Evolutionary conservation across 2,113 vertebrate species (phyloP), one percentile per base, ranked within the genome.

Genomic region (Trogon melanurus): DNA sequence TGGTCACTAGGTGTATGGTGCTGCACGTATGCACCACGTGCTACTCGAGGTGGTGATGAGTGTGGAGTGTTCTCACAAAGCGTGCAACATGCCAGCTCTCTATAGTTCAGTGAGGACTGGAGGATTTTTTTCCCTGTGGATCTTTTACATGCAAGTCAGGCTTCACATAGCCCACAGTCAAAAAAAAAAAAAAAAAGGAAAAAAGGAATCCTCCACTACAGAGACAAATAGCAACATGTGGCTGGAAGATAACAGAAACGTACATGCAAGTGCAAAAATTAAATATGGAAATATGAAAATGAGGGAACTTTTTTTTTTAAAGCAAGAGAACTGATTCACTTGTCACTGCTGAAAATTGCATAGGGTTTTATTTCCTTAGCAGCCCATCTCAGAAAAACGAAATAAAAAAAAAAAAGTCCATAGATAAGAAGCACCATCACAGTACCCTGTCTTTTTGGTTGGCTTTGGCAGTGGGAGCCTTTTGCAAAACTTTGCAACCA

Each of bases 221-320:
- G 94, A 85, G 60, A 95, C 88, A 97, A 95, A 94, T 93, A 95
- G 93, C 95, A 96, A 96, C 96, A 97, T 93, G 78, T 85, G 92
- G 95, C 82, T 83, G 62, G 45, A 81, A 97, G 95, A 95, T 93
- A 96, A 94, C 89, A 95, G 93, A 91, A 96, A 94, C 2, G 29
- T 78, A 94, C 88, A 94, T 89, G 93, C 78, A 71, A 95, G 78
- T 62, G 88, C 60, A 94, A 95, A 97, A 96, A 97, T 97, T 95
- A 97, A 98, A 98, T 96, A 97, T 97, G 95, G 85, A 98, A 97
- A 97, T 97, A 97, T 94, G 89, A 97, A 97, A 97, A 98, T 97
- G 78, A 96, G 21, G 65, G 38, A 17, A 51, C 27, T 16, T 29
- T 10, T 45, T 22, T 95, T 95, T 70, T 80, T 64, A 66, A 16